A percentile compares a stretch with the other conserved stretches of the same genome.
Conservation (phyloP, 2,888 invertebrate genomes). For the Falcaria lacertinaria region DNA sequence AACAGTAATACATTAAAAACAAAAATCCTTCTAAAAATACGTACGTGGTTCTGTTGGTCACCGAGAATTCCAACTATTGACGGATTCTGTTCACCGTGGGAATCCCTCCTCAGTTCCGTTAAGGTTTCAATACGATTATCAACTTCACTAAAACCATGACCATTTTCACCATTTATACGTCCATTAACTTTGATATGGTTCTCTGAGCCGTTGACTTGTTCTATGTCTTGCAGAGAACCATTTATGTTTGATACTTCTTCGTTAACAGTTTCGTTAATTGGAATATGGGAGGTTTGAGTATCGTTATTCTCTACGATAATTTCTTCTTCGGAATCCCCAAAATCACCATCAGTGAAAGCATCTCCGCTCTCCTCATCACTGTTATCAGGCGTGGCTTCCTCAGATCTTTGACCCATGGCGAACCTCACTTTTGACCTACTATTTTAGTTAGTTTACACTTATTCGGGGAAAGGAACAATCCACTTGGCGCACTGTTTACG, state of each 20-base stretch:
- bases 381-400: constrained; percentile 57
- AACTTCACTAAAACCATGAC: constrained; percentile 28
- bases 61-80: constrained; percentile 77
- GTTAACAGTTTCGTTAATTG: constrained; percentile 62
- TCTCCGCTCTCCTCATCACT: constrained; percentile 69
- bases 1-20: neutral
- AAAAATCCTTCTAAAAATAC: constrained; percentile 41
- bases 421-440: constrained; percentile 27
- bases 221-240: constrained; percentile 8
- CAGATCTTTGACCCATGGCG: constrained; percentile 56
- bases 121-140: constrained; percentile 31
- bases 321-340: constrained; percentile 65
- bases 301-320: constrained; percentile 38
- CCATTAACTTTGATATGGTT: constrained; percentile 36
- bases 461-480: constrained; percentile 45
- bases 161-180: constrained; percentile 32
- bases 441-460: constrained; percentile 29
- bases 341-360: constrained; percentile 70
- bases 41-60: constrained; percentile 74
- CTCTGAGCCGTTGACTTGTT: constrained; percentile 27
- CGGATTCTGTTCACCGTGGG: constrained; percentile 64
- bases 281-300: constrained; percentile 30
- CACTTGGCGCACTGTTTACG: constrained; percentile 38
- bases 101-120: constrained; percentile 49
- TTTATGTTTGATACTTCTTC: constrained; percentile 33